Conservation (phyloP, 2,797 vertebrate species). For the Furcifer pardalis region DNA sequence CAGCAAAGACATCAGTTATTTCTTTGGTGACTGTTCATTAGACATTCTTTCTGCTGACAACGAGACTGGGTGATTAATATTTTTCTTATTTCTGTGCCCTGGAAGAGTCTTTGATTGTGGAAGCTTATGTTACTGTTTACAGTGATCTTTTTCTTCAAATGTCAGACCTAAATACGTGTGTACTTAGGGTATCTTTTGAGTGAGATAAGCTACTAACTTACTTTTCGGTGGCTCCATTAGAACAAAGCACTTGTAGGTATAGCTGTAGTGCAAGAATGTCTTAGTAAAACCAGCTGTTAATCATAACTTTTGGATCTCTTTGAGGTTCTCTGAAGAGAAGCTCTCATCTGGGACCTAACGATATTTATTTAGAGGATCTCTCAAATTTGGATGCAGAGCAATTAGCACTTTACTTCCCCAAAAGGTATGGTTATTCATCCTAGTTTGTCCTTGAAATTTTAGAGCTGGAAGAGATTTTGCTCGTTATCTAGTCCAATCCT, state of each 20-base stretch:
- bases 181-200: background rate
- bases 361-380: conserved; percentile 88
- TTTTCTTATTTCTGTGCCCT: background rate
- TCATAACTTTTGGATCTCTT: conserved; percentile 36
- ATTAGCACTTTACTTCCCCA: conserved; percentile 85
- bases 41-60: background rate
- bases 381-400: conserved; percentile 80
- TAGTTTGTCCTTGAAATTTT: background rate
- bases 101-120: background rate
- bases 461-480: background rate
- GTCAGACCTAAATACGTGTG: too few species aligned
- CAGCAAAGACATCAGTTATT: too few species aligned
- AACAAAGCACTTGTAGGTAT: background rate
- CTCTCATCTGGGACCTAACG: conserved; percentile 80
- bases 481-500: background rate
- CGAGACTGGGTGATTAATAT: background rate
- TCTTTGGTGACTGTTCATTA: background rate
- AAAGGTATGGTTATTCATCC: conserved; percentile 76
- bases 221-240: background rate
- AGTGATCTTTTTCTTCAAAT: background rate
- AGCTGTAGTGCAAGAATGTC: background rate
- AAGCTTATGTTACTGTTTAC: background rate
- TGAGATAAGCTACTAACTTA: background rate
- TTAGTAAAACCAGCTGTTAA: background rate
- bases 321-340: conserved; percentile 77